Conservation (phyloP, 2,797 vertebrate genomes). For the Hirundo rustica region DNA sequence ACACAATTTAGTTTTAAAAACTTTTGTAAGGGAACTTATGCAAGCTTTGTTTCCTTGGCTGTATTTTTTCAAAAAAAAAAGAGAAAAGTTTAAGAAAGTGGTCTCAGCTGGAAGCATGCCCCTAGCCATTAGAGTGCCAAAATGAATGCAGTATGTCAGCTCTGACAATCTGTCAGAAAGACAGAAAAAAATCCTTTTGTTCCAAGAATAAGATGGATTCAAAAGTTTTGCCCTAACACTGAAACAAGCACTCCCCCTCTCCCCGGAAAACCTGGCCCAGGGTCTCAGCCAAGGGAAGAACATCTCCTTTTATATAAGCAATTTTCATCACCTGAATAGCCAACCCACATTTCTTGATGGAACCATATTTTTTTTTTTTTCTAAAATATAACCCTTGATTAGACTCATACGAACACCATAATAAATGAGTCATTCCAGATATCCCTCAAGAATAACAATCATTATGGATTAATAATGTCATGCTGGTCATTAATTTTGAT, state of each 20-base stretch:
- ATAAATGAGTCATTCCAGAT: background rate
- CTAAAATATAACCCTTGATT: background rate
- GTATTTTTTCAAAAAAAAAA: background rate
- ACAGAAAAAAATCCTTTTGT: background rate
- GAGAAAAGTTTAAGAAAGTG: background rate
- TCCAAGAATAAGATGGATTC: background rate
- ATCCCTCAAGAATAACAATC: background rate
- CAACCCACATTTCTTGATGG: background rate
- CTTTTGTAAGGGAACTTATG: background rate
- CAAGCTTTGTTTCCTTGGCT: background rate
- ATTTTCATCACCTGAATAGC: background rate
- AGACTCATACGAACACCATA: background rate
- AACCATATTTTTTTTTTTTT: background rate
- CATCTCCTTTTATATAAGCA: background rate
- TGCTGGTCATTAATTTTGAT: constrained; percentile 42
- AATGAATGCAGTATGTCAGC: background rate
- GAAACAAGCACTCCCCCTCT: background rate
- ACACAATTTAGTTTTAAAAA: background rate
- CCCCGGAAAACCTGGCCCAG: background rate
- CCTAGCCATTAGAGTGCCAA: background rate
- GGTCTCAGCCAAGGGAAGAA: background rate
- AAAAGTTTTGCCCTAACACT: background rate
- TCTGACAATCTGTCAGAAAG: background rate
- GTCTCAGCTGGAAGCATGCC: constrained; percentile 1
- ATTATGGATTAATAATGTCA: constrained; percentile 27